Conservation (phyloP, 2,797 vertebrate species). For the Arctocebus calabarensis region DNA sequence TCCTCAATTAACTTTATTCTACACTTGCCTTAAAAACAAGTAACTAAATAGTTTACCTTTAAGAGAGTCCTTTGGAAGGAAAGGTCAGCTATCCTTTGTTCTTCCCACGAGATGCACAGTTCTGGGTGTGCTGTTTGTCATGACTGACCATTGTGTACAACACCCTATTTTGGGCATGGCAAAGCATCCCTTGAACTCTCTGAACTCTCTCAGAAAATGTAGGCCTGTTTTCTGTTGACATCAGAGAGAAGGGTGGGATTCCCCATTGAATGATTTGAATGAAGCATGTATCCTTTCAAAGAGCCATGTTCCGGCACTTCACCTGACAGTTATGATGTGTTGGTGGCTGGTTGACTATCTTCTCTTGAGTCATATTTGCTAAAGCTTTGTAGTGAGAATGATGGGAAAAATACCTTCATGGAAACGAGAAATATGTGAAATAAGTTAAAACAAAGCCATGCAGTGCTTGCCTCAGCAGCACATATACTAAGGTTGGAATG, state of each 20-base stretch:
- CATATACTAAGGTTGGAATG: neutral
- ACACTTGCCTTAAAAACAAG: no score
- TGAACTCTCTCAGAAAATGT: neutral
- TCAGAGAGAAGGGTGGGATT: neutral
- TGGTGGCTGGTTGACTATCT: neutral
- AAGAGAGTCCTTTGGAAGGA: neutral
- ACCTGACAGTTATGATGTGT: neutral
- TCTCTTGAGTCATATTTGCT: constrained; percentile 1
- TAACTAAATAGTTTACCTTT: neutral
- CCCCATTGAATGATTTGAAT: neutral
- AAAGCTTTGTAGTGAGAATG: neutral
- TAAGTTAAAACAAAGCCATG: neutral
- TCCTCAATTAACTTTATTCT: no score
- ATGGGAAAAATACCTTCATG: neutral
- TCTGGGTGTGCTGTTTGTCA: neutral
- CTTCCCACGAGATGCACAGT: neutral
- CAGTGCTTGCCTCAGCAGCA: neutral
- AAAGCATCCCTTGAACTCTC: neutral
- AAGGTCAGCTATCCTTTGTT: neutral
- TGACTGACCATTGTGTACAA: no score
- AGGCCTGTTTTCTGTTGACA: neutral
- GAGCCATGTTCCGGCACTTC: neutral
- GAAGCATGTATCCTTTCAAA: neutral
- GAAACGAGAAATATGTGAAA: constrained; percentile 36
- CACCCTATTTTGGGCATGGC: neutral